Conservation (phyloP, 2,888 invertebrate genomes). For the Tridacna crocea region DNA sequence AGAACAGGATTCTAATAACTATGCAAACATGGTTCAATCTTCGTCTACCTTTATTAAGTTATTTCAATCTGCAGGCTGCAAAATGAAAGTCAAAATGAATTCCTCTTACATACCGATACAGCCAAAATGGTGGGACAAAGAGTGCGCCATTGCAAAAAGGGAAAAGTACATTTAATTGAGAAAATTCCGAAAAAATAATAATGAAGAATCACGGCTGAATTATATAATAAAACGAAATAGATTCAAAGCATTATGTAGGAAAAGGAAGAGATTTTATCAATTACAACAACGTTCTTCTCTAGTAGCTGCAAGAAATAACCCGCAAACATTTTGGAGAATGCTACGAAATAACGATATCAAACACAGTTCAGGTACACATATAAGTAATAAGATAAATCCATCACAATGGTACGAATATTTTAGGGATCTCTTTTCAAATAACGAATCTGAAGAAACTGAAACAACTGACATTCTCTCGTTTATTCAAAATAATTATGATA, state of each 20-base stretch:
- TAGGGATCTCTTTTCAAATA: neutral
- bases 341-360: neutral
- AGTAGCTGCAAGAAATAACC: neutral
- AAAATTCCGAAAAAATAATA: neutral
- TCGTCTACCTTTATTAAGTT: neutral
- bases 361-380: neutral
- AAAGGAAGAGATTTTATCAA: neutral
- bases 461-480: neutral
- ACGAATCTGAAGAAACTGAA: neutral
- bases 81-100: neutral
- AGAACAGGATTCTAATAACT: neutral
- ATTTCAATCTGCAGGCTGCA: neutral
- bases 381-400: neutral
- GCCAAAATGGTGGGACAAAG: neutral
- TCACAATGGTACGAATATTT: neutral
- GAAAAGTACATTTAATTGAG: neutral
- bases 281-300: neutral
- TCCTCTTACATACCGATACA: neutral
- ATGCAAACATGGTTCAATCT: neutral
- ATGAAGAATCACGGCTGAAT: neutral
- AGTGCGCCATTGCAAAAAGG: neutral
- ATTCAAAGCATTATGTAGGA: slow-evolving; percentile 10
- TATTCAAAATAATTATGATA: slow-evolving; percentile 2
- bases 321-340: neutral
- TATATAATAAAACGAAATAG: neutral